Evolutionary conservation across 2,113 vertebrate genomes (phyloP).

Genomic region (Chlamydotis undulata): DNA sequence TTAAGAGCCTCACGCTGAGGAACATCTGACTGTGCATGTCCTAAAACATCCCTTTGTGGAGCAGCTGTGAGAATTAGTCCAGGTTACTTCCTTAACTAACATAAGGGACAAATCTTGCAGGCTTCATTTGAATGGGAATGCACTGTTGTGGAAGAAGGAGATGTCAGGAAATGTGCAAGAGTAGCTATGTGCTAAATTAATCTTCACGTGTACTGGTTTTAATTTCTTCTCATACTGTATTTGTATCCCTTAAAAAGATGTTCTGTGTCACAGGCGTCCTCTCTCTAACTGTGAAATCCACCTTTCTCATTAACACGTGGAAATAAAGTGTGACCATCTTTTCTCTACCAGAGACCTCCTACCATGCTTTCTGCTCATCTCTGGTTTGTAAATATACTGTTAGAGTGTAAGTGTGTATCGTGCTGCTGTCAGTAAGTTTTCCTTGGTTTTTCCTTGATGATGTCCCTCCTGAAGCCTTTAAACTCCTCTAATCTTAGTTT

Average conservation of each 20-base stretch:
- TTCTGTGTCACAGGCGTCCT: not conserved
- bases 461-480: not conserved
- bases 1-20: not conserved
- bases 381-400: not conserved
- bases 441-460: not conserved
- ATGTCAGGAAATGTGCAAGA: not conserved
- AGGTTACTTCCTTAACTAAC: not conserved
- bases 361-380: not conserved
- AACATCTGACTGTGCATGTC: not conserved
- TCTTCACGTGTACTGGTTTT: not conserved
- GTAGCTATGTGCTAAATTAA: not conserved
- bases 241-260: not conserved
- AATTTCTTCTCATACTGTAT: not conserved
- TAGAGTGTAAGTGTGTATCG: accelerated
- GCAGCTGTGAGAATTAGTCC: not conserved
- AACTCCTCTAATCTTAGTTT: not conserved
- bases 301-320: not conserved
- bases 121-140: not conserved
- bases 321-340: not conserved
- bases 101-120: not conserved
- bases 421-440: not conserved
- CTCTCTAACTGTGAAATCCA: not conserved
- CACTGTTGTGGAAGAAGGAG: not conserved
- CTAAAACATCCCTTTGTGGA: not conserved
- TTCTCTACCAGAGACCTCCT: not conserved